These are phyloP conservation scores for Eurypyga helias DNA, from an alignment of 2,113 vertebrate species.

Conservation along the genomic window DNA sequence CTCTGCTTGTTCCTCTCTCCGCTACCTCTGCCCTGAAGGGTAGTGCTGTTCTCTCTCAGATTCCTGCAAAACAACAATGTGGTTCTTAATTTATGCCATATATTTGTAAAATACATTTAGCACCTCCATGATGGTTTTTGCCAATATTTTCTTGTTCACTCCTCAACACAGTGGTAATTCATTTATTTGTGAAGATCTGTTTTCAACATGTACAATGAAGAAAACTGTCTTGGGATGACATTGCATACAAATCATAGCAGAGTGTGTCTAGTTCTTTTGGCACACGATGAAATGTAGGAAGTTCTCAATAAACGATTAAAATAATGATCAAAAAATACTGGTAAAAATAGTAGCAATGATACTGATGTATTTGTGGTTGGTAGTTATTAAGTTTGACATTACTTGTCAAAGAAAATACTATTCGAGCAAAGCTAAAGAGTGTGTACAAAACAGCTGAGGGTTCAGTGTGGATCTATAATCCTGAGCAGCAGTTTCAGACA, in stretches of 20 bases:
- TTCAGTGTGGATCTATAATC: not conserved
- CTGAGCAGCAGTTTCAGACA: not conserved
- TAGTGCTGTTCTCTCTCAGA: not conserved
- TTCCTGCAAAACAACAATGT: not conserved
- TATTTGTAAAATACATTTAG: not conserved
- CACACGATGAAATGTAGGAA: not conserved
- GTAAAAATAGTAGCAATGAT: conserved; percentile 9
- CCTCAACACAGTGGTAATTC: not conserved
- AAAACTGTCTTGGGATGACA: conserved; percentile 16
- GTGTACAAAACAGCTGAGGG: not conserved
- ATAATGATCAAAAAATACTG: conserved; percentile 18
- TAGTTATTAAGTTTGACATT: conserved; percentile 1
- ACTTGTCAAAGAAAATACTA: not conserved
- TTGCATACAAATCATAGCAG: not conserved
- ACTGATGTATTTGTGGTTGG: conserved; percentile 15
- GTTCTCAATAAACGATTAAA: conserved; percentile 36
- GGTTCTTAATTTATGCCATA: not conserved
- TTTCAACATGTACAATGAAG: conserved; percentile 1
- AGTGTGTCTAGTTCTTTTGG: not conserved
- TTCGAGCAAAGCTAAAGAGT: not conserved
- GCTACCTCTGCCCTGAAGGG: not conserved
- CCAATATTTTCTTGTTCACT: not conserved
- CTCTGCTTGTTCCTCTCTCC: not conserved
- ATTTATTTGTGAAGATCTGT: conserved; percentile 28
- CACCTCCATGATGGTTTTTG: not conserved